phyloP scores from a whole-genome alignment of 2,113 vertebrate genomes.

The Peucedramus taeniatus region DNA sequence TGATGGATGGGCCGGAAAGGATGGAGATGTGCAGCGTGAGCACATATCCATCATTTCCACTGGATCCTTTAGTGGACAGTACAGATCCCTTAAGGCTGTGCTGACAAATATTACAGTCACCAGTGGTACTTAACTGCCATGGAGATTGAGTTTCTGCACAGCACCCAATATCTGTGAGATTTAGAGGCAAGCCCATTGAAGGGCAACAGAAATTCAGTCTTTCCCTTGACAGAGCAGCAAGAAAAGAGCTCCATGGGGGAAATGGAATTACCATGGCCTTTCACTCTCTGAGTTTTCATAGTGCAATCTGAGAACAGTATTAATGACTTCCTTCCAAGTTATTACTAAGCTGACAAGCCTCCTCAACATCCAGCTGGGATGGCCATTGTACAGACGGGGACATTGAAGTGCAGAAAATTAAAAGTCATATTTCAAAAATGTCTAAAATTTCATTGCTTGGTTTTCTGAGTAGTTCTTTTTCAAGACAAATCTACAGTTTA shows the following conservation, averaged over 20 bases:
- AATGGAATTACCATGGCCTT: neutral
- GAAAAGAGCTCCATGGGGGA: neutral
- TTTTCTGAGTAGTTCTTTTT: neutral
- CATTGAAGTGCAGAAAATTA: neutral
- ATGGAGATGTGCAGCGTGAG: neutral
- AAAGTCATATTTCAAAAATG: neutral
- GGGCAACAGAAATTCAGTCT: neutral
- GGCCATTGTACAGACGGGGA: neutral
- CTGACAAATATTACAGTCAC: neutral
- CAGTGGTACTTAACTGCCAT: neutral
- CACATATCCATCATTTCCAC: neutral
- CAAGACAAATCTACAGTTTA: neutral
- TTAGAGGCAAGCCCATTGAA: neutral
- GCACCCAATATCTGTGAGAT: neutral
- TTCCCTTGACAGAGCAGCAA: neutral
- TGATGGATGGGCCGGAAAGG: neutral
- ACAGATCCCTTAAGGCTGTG: neutral
- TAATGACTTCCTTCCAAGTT: neutral
- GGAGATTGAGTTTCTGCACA: neutral
- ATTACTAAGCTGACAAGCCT: neutral
- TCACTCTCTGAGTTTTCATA: neutral
- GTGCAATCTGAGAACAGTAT: neutral
- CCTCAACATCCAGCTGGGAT: neutral
- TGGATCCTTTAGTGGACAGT: neutral
- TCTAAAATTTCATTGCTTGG: neutral